Conservation (phyloP, 1,140 invertebrate genomes). For the Caerostris extrusa region DNA sequence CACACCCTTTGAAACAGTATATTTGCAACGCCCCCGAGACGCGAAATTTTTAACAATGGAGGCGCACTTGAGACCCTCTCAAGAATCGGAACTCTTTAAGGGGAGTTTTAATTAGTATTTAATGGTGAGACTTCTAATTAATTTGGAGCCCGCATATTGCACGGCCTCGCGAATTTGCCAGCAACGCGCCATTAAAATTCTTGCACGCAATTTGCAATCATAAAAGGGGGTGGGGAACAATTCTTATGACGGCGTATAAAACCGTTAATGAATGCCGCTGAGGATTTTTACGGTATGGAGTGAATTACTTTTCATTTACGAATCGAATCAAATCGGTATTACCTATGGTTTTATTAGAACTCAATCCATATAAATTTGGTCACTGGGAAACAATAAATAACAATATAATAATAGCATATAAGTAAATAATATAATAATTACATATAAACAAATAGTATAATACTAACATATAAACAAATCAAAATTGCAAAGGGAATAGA, state of each 20-base stretch:
- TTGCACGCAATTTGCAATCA: neutral
- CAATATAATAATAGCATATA: no score
- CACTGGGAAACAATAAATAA: no score
- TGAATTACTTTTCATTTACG: no score
- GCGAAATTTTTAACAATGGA: neutral
- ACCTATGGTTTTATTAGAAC: no score
- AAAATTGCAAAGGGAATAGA: no score
- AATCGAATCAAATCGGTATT: no score
- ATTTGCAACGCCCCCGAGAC: neutral
- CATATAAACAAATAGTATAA: no score
- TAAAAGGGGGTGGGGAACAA: neutral
- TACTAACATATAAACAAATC: no score
- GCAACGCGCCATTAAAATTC: neutral
- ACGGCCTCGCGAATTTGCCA: neutral
- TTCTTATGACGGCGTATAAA: neutral
- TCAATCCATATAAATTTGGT: no score
- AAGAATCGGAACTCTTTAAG: neutral
- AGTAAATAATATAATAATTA: no score
- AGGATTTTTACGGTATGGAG: neutral
- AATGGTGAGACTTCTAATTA: constrained; percentile 8
- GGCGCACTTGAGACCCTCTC: neutral
- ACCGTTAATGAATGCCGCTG: neutral
- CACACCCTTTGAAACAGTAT: neutral
- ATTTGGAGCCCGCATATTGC: neutral
- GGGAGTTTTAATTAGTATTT: neutral